Evolutionary conservation across 2,888 invertebrate species (phyloP), one percentile per base, ranked within the genome.

Genomic region (Brassicogethes aeneus): DNA sequence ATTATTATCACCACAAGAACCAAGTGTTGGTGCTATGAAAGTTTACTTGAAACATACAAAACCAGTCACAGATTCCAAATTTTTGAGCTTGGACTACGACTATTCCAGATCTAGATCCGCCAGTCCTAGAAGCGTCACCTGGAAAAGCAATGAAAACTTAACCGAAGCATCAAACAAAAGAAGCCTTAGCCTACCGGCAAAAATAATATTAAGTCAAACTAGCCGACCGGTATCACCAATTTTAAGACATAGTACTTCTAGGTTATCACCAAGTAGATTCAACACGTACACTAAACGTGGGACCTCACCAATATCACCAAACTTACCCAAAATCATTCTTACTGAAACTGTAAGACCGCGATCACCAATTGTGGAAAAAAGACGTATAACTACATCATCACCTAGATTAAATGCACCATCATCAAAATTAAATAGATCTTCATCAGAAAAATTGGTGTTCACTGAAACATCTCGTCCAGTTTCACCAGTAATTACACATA

Each of bases 21-120:
- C 80, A 40, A 75, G 77, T 5, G 62, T 74, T 15, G 65, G 72
- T 32, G 69, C 74, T 2, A 58, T 80, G 46, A 80, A 77, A 57
- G 71, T 79, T 17, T 86, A 84, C 58, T 69, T 84, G 31, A 72
- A 76, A 33, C 74, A 81, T 52, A 79, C 81, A 47, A 79, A 77
- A 56, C 82, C 85, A 3, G 84, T 85, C 0, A 76, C 79, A 2
- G 75, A 81, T 50, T 85, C 85, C 1, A 79, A 80, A 53, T 85
- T 86, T 61, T 76, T 76, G 54, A 73, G 75, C 52, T 73, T 79
- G 70, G 85, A 85, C 54, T 72, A 54, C n/a, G 53, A 54, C 37
- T 43, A 53, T 60, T 57, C 65, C 60, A 42, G 79, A 70, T 59
- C 76, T 69, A 42, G 63, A 48, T 69, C 73, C 16, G 70, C 72